A percentile compares a stretch with the other conserved stretches of the same genome.
phyloP scores from a whole-genome alignment of 2,797 vertebrate genomes.

The Phrynocephalus forsythii region DNA sequence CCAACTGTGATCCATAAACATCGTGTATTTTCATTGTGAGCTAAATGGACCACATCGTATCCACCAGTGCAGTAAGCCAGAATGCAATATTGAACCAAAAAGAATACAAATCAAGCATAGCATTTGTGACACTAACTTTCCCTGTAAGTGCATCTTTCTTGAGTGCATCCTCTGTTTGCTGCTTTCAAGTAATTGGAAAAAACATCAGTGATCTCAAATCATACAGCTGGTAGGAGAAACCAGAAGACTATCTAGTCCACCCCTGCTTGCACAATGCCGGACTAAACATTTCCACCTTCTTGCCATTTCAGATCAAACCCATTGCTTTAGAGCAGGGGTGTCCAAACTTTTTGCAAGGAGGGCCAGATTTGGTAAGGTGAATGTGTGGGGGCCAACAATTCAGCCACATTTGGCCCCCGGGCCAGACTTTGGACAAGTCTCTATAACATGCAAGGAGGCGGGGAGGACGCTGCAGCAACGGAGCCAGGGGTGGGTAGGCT shows the following conservation, averaged over 20 bases:
- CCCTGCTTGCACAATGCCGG: not conserved
- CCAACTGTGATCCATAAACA: conserved; percentile 51
- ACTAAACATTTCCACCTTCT: not conserved
- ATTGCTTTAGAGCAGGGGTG: too few species aligned
- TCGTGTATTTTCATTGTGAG: conserved; percentile 54
- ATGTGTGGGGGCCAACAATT: too few species aligned
- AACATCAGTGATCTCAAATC: accelerated
- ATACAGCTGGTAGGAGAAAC: accelerated
- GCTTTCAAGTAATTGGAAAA: not conserved
- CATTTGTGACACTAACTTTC: not conserved
- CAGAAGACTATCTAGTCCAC: not conserved
- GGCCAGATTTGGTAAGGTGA: too few species aligned
- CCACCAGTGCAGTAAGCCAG: not conserved
- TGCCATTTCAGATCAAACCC: not conserved
- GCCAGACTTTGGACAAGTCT: too few species aligned
- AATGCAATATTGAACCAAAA: not conserved
- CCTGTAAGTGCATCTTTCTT: conserved; percentile 35
- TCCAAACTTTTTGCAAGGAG: too few species aligned
- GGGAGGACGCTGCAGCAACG: too few species aligned
- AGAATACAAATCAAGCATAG: conserved; percentile 12
- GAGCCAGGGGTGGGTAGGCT: too few species aligned
- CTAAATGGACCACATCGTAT: conserved; percentile 33
- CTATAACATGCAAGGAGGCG: too few species aligned
- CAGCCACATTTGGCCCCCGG: too few species aligned
- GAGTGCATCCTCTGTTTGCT: not conserved